Percentiles rank a stretch among this genome's conserved stretches.
phyloP scores from a whole-genome alignment of 2,113 vertebrate species.

The Rhineura floridana region DNA sequence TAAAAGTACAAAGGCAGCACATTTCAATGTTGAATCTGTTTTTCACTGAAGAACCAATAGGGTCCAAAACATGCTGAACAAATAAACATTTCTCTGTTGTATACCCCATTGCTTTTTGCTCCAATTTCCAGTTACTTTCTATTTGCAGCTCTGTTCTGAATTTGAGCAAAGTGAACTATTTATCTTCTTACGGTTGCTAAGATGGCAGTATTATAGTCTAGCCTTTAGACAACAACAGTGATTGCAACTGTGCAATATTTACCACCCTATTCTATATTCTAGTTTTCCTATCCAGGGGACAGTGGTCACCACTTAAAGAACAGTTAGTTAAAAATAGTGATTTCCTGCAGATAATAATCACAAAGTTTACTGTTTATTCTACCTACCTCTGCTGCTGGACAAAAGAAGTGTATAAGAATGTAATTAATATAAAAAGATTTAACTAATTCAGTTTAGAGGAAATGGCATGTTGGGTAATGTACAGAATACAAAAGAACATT shows the following conservation, averaged over 20 bases:
- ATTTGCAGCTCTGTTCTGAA: neutral
- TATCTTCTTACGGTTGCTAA: neutral
- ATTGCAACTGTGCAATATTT: neutral
- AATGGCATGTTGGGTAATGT: neutral
- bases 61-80: too few species aligned
- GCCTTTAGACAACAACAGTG: neutral
- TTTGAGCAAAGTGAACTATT: neutral
- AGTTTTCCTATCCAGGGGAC: neutral
- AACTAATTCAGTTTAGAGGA: neutral
- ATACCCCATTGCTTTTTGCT: neutral
- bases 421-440: neutral
- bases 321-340: neutral
- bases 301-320: neutral
- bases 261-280: neutral
- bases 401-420: neutral
- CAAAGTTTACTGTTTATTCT: neutral
- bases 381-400: neutral
- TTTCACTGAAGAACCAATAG: too few species aligned
- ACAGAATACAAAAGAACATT: neutral
- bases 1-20: too few species aligned
- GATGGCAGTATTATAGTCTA: neutral
- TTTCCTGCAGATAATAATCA: neutral
- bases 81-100: neutral
- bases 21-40: too few species aligned
- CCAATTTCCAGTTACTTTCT: too few species aligned